These are phyloP conservation scores for Neuroterus valhalla DNA, from an alignment of 1,140 invertebrate genomes.

Conservation along the genomic window DNA sequence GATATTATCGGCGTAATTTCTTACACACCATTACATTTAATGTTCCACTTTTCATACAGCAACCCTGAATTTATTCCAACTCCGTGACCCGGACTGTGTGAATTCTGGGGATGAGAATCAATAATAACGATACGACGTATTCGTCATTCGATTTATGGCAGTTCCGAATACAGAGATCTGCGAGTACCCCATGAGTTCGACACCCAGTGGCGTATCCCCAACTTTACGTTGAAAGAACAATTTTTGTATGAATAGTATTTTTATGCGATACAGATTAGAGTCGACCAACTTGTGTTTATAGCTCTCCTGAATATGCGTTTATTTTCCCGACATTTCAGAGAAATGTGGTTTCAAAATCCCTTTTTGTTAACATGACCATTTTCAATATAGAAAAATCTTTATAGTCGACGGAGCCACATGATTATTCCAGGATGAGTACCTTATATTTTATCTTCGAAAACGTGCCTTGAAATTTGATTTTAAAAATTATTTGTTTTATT, in stretches of 20 bases:
- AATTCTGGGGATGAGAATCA: slow-evolving; percentile 44
- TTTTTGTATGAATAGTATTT: slow-evolving; percentile 1
- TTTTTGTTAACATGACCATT: no score
- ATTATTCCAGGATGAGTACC: no score
- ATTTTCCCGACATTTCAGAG: no score
- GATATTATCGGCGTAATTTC: slow-evolving; percentile 40
- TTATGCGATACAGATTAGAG: slow-evolving; percentile 37
- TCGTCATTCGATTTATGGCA: slow-evolving; percentile 47
- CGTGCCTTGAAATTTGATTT: no score
- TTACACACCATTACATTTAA: slow-evolving; percentile 46
- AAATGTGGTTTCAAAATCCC: no score
- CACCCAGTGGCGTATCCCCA: no score
- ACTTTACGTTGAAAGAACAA: background rate
- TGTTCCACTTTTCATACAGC: slow-evolving; percentile 41
- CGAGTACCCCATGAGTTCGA: slow-evolving; percentile 43
- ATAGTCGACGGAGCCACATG: no score
- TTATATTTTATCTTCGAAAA: no score
- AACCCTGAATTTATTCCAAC: slow-evolving; percentile 38
- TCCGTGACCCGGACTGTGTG: slow-evolving; percentile 37
- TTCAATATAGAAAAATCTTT: no score
- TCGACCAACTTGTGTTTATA: no score
- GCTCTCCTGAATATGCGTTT: no score
- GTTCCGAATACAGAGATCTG: slow-evolving; percentile 50
- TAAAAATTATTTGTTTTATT: no score
- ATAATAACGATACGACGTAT: slow-evolving; percentile 47